Conservation (phyloP, 2,797 vertebrate genomes). For the Bovichtus variegatus region DNA sequence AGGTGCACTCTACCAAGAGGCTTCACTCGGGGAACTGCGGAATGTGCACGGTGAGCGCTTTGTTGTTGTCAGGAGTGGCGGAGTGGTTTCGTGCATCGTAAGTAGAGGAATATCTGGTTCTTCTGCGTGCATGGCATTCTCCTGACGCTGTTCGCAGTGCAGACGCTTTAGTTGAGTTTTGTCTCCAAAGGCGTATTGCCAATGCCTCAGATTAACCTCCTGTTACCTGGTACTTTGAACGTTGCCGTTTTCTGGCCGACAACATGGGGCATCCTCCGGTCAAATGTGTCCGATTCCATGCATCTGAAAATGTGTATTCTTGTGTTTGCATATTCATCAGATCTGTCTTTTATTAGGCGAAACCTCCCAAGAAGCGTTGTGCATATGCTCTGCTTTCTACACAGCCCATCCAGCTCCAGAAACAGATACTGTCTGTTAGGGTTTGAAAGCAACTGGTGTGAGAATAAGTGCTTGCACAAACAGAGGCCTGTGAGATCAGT, state of each 20-base stretch:
- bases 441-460: constrained; percentile 49
- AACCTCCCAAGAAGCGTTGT: background rate
- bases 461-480: constrained; percentile 58
- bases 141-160: constrained; percentile 48
- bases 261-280: background rate
- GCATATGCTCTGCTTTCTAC: background rate
- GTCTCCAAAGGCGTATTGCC: background rate
- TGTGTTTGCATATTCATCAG: background rate
- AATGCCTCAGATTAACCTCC: background rate
- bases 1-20: background rate
- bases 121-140: constrained; percentile 80
- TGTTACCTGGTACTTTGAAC: no score
- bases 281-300: background rate
- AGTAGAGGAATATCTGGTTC: constrained; percentile 73
- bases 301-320: background rate
- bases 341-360: background rate
- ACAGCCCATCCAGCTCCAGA: constrained; percentile 4
- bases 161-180: constrained; percentile 54
- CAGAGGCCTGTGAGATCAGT: constrained; percentile 71
- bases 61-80: constrained; percentile 45
- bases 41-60: constrained; percentile 29
- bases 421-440: constrained; percentile 6
- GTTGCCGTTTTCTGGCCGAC: background rate
- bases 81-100: constrained; percentile 46
- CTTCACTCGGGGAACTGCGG: constrained; percentile 3